Percentiles rank a stretch among this genome's conserved stretches.
Conservation (phyloP, 2,888 invertebrate species). For the Agrotis puta region DNA sequence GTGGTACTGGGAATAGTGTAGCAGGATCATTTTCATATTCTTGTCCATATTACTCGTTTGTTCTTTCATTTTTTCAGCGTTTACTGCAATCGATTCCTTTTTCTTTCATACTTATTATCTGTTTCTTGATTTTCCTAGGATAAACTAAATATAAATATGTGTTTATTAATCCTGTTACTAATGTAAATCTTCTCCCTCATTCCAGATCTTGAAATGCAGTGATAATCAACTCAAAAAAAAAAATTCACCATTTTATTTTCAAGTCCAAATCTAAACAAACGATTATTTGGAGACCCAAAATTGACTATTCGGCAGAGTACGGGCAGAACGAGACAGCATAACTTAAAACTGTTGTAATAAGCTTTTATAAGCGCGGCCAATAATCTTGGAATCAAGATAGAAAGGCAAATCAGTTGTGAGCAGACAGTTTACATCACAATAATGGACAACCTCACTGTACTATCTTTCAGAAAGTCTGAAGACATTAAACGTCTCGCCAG, state of each 20-base stretch:
- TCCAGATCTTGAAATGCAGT: slow-evolving; percentile 90
- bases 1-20: too few species aligned
- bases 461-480: slow-evolving; percentile 84
- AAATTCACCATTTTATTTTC: slow-evolving; percentile 75
- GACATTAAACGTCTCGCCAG: slow-evolving; percentile 83
- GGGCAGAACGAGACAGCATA: slow-evolving; percentile 62
- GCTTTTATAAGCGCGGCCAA: slow-evolving; percentile 62
- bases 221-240: slow-evolving; percentile 76
- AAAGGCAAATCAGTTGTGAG: slow-evolving; percentile 65
- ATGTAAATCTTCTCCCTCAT: slow-evolving; percentile 66
- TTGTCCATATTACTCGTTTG: too few species aligned
- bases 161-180: slow-evolving; percentile 12
- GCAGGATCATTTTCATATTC: too few species aligned
- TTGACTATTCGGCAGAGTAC: slow-evolving; percentile 62
- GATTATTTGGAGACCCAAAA: slow-evolving; percentile 62
- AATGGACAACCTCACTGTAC: slow-evolving; percentile 79
- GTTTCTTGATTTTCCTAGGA: too few species aligned
- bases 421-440: slow-evolving; percentile 72
- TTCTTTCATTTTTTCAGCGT: too few species aligned
- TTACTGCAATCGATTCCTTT: too few species aligned
- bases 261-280: slow-evolving; percentile 70
- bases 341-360: slow-evolving; percentile 56
- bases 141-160: neutral
- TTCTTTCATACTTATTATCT: too few species aligned
- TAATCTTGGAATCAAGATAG: slow-evolving; percentile 63